Percentiles rank a stretch among this genome's conserved stretches.
phyloP scores from a whole-genome alignment of 1,140 invertebrate species.

The Agraylea sexmaculata region DNA sequence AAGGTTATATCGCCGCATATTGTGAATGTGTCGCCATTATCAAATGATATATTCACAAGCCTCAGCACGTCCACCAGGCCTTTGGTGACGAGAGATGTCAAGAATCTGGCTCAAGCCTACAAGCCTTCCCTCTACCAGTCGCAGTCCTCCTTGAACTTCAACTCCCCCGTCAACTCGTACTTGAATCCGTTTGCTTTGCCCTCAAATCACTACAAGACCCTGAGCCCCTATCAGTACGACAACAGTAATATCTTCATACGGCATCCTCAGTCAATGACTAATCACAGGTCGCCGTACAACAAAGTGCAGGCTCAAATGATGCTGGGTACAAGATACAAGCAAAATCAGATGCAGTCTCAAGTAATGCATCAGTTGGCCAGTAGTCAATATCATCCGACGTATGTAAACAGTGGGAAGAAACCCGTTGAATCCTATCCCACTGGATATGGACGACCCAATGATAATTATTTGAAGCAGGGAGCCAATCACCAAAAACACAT shows the following conservation, averaged over 20 bases:
- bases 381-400: slow-evolving; percentile 24
- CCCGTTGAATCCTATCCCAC: slow-evolving; percentile 30
- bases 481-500: slow-evolving; percentile 15
- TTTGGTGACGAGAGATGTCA: slow-evolving; percentile 29
- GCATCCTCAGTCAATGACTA: slow-evolving; percentile 15
- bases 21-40: slow-evolving; percentile 7
- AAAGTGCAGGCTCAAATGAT: slow-evolving; percentile 14
- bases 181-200: slow-evolving; percentile 33
- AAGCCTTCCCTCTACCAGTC: slow-evolving; percentile 28
- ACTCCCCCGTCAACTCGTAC: slow-evolving; percentile 36
- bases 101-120: slow-evolving; percentile 36
- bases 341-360: slow-evolving; percentile 20
- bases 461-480: slow-evolving; percentile 8
- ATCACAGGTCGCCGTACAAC: slow-evolving; percentile 14
- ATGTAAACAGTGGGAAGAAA: slow-evolving; percentile 26
- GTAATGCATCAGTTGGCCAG: slow-evolving; percentile 29
- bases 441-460: slow-evolving; percentile 25
- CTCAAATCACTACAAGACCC: slow-evolving; percentile 21
- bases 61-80: slow-evolving; percentile 30
- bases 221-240: not conserved
- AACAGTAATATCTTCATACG: slow-evolving; percentile 15
- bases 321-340: slow-evolving; percentile 18
- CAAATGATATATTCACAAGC: slow-evolving; percentile 9
- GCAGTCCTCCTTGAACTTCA: slow-evolving; percentile 21
- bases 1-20: slow-evolving; percentile 14